Percentiles rank a stretch among this genome's conserved stretches.
Conservation (phyloP, 2,797 vertebrate species). For the Cyprinella venusta region DNA sequence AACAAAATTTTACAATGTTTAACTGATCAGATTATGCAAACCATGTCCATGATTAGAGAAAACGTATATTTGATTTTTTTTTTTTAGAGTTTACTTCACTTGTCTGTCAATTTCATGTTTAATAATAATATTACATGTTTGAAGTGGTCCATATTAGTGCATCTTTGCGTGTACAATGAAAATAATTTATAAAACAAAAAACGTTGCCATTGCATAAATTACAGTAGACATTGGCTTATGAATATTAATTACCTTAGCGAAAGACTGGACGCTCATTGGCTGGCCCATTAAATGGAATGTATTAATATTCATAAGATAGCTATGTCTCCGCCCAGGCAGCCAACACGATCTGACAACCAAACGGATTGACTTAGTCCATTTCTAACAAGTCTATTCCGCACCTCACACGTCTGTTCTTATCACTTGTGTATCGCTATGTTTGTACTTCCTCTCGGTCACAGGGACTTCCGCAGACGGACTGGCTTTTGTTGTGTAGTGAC, state of each 20-base stretch:
- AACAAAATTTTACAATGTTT: background rate
- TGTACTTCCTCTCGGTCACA: conserved; percentile 26
- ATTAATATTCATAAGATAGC: conserved; percentile 20
- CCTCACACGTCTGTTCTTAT: background rate
- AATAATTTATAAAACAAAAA: background rate
- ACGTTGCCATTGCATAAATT: background rate
- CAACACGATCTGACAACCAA: conserved; percentile 29
- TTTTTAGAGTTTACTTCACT: background rate
- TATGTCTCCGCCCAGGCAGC: background rate
- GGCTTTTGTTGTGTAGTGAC: conserved; percentile 38
- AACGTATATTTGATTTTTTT: background rate
- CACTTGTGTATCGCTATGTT: background rate
- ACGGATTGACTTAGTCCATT: background rate
- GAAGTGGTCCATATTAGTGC: background rate
- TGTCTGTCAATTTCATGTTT: background rate
- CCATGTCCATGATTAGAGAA: background rate
- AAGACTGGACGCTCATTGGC: background rate
- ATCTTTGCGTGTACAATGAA: background rate
- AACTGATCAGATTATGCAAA: background rate
- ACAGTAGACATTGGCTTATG: background rate
- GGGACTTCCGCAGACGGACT: conserved; percentile 30
- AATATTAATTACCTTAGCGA: background rate
- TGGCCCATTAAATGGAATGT: background rate
- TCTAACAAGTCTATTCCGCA: background rate
- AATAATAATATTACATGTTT: background rate